Percentiles rank a stretch among this genome's conserved stretches.
phyloP scores from a whole-genome alignment of 2,113 vertebrate genomes.

The Ceyx margarethae region DNA sequence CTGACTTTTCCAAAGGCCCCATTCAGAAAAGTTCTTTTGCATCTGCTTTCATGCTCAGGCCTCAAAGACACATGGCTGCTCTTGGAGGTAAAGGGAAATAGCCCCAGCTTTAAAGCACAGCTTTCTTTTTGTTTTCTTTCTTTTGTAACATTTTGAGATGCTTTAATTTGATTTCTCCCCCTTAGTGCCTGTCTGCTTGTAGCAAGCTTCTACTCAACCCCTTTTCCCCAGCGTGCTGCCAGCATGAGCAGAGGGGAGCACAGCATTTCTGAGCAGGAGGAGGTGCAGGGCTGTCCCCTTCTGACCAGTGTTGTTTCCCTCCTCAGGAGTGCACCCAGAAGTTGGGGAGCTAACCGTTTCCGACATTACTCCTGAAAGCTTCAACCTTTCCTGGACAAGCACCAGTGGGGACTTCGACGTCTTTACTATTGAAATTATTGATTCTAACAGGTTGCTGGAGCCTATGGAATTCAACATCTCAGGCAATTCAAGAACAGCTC shows the following conservation, averaged over 20 bases:
- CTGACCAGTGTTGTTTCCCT: conserved; percentile 71
- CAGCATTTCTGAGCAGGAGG: background rate
- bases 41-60: conserved; percentile 15
- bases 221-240: background rate
- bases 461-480: conserved; percentile 85
- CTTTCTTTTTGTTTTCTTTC: background rate
- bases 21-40: background rate
- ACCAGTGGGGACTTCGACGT: conserved; percentile 78
- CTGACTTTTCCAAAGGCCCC: background rate
- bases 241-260: background rate
- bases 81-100: background rate
- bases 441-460: conserved; percentile 91
- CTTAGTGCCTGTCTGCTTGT: background rate
- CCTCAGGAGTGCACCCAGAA: conserved; percentile 83
- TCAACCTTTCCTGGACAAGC: conserved; percentile 88
- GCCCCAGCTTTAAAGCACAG: background rate
- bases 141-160: background rate
- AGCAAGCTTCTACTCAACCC: conserved; percentile 7
- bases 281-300: background rate
- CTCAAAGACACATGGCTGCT: background rate
- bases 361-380: conserved; percentile 86
- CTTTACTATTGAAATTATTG: conserved; percentile 95
- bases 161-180: background rate
- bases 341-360: conserved; percentile 84
- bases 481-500: conserved; percentile 74